Evolutionary conservation across 2,888 invertebrate species (phyloP), one percentile per base, ranked within the genome.

Genomic region (Drosophila picticornis): DNA sequence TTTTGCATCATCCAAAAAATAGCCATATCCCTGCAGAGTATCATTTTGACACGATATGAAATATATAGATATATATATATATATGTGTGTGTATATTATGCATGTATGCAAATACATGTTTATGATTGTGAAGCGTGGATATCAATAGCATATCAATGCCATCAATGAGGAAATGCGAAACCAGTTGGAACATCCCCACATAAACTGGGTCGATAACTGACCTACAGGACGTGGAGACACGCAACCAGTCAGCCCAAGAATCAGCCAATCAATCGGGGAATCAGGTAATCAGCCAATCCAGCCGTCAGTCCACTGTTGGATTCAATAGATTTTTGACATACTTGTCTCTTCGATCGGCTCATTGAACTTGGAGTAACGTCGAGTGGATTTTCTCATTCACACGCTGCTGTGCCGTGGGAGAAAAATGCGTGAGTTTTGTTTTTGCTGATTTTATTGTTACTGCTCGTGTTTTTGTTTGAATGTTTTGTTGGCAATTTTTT

Each of bases 261-360:
- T n/a, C n/a, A 77, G 60, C 60, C 77, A 69, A 16, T 22, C 50
- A n/a, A 65, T 57, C 57, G n/a, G 29, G 13, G 36, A 61, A 38
- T 61, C 60, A 29, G 22, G 25, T 48, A 58, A 69, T 68, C 71
- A 46, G 13, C 16, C 71, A 52, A 43, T 71, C 63, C 38, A 27
- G 19, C 57, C 48, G 48, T 50, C 40, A 27, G 50, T 59, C 36
- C 36, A n/a, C 50, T 56, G 59, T 58, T 38, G 61, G 60, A 65
- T 77, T 77, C 82, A 73, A 86, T 86, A 88, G 88, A 86, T 86
- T 84, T 88, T 84, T 86, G 85, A 82, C 88, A 85, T 85, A 57
- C 65, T 79, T 53, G 40, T 27, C 13, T 29, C 38, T 63, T 76
- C 53, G 73, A 81, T 78, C 67, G 60, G 56, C 67, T 32, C 65